Evolutionary conservation across 2,113 vertebrate genomes (phyloP), one percentile per base, ranked within the genome.

Genomic region (Anhinga anhinga): DNA sequence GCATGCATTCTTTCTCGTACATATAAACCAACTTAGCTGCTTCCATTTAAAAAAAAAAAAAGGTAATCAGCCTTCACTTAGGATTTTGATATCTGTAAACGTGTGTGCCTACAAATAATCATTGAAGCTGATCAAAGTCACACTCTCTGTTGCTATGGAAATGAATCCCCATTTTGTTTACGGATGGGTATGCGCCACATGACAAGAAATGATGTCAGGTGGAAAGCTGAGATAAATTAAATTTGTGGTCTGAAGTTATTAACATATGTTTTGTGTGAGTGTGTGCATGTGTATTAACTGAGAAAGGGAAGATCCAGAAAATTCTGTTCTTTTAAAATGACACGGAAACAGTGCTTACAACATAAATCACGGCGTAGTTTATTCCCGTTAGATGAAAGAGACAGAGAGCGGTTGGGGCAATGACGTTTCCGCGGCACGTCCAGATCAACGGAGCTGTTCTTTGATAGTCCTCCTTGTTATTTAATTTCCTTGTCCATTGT

Each of bases 71-170:
- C 93, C 92, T 91, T 97, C 91, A 95, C 91, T 97, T 95, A 94
- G 90, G 97, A 94, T 97, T 93, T 97, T 97, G 97, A 86, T 97
- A 96, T 98, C 97, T 98, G 95, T 97, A 90, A 97, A 97, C 4
- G 56, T 96, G 89, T 97, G 86, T 97, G 97, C 97, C 97, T 98
- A 97, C 98, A 98, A 98, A 97, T 98, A 98, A 98, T 98, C 97
- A 97, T 97, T 98, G 98, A 94, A 97, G 98, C 98, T 97, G 98
- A 98, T 98, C 98, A 98, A 97, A 98, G 98, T 98, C 97, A 97
- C 97, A 96, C 95, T 96, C 62, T 87, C 98, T 95, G 98, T 98
- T 98, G 95, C 96, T 95, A 97, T 98, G 96, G 95, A 94, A 98
- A 98, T 96, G 95, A 94, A 97, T 98, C 96, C 96, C 96, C 96